Percentiles rank a stretch among this genome's conserved stretches.
These are phyloP conservation scores for Chelon labrosus DNA, from an alignment of 2,797 vertebrate genomes.

Conservation along the genomic window DNA sequence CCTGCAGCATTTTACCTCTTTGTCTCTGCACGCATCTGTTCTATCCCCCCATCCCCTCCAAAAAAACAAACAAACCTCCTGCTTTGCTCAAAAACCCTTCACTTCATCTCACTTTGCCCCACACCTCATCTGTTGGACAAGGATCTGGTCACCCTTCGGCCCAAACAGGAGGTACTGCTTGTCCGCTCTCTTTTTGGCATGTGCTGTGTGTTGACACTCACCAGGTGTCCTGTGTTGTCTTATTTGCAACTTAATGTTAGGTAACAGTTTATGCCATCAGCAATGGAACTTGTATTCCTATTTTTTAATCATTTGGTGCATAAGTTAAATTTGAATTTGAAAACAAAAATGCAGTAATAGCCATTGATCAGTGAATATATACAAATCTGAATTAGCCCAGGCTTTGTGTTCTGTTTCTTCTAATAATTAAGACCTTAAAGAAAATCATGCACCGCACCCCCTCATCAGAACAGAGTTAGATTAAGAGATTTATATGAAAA, in stretches of 20 bases:
- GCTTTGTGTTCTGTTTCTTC: neutral
- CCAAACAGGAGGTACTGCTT: slow-evolving; percentile 97
- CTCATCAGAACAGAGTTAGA: too few species aligned
- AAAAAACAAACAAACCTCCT: slow-evolving; percentile 37
- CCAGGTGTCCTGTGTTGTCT: slow-evolving; percentile 50
- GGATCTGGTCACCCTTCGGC: slow-evolving; percentile 91
- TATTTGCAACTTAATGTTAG: neutral
- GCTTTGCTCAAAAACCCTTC: slow-evolving; percentile 61
- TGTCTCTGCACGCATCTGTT: slow-evolving; percentile 75
- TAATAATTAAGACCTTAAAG: neutral
- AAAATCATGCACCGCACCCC: too few species aligned
- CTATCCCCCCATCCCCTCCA: slow-evolving; percentile 6
- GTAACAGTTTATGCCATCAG: too few species aligned
- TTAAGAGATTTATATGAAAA: too few species aligned
- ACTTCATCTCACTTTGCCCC: slow-evolving; percentile 66
- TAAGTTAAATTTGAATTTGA: neutral
- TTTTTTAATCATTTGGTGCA: slow-evolving; percentile 1
- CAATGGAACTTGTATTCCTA: neutral
- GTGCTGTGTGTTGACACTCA: slow-evolving; percentile 59
- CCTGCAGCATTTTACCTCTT: slow-evolving; percentile 76
- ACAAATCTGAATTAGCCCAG: neutral
- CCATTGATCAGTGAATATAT: neutral
- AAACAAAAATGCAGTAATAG: too few species aligned
- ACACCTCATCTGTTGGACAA: slow-evolving; percentile 90
- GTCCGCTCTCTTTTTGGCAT: slow-evolving; percentile 68